Percentiles rank a stretch among this genome's conserved stretches.
Evolutionary conservation across 2,797 vertebrate species (phyloP).

Genomic region (Anomalospiza imberbis): DNA sequence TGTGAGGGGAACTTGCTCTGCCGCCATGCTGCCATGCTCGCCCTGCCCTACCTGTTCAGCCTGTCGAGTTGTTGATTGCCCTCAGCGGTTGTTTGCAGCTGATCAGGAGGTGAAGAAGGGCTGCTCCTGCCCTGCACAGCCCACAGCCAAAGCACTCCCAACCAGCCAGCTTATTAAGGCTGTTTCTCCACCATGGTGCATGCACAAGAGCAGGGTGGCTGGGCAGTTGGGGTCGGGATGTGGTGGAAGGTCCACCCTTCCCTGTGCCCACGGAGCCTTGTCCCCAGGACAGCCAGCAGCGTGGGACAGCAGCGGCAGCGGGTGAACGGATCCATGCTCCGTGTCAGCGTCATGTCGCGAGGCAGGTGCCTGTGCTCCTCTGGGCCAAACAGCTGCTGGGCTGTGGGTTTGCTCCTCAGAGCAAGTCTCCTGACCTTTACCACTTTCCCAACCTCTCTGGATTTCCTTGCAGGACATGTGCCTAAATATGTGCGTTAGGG

Average conservation of each 20-base stretch:
- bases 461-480: background rate
- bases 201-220: rapidly evolving
- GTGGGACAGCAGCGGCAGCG: background rate
- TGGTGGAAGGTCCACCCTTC: too few relatives aligned
- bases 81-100: background rate
- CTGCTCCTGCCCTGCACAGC: background rate
- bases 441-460: background rate
- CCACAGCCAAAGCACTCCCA: background rate
- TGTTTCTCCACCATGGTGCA: background rate
- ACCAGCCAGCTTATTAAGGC: background rate
- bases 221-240: rapidly evolving
- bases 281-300: background rate
- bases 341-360: rapidly evolving
- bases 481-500: background rate
- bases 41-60: constrained; percentile 41
- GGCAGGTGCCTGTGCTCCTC: background rate
- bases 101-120: background rate
- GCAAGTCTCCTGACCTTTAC: background rate
- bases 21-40: background rate
- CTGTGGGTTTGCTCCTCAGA: background rate
- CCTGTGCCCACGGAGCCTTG: background rate
- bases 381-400: rapidly evolving
- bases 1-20: constrained; percentile 29
- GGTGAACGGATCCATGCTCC: rapidly evolving
- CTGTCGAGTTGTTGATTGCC: background rate